Evolutionary conservation across 35 echinoderm and acorn worm genomes (phyloP), one percentile per base, ranked within the genome.

Genomic region (Diadema setosum): DNA sequence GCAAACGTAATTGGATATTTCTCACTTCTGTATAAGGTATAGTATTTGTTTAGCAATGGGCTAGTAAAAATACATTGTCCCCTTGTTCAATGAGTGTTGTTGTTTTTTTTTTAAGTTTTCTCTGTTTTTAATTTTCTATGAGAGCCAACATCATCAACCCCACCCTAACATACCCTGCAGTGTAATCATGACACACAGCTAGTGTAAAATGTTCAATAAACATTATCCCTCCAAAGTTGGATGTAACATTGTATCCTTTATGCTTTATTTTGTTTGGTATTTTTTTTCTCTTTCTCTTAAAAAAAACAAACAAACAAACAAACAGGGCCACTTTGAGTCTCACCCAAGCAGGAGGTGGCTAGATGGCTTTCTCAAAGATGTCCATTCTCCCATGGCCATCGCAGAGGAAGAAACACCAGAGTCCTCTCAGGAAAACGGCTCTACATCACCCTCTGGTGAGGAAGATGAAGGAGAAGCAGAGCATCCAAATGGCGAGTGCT

Each of bases 291-390:
- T 27, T 60, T 25, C 21, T 29, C 24, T 16, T 67, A 3, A 33
- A 29, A n/a, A n/a, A n/a, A n/a, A n/a, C n/a, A n/a, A n/a, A n/a
- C n/a, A n/a, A n/a, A n/a, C n/a, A n/a, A n/a, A n/a, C n/a, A n/a
- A 67, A 67, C 45, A 90, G 93, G 80, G 81, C 50, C 43, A 87
- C 26, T 86, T 91, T 83, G 70, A 81, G 70, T 42, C 60, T 20
- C 82, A 95, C 56, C 93, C 93, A 17, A 85, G 93, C 45, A 90
- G 93, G 39, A 45, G 46, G 73, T 95, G 93, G 93, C 84, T 95
- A 3, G 35, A 82, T 86, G 74, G 57, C 29, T 91, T 95, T 46
- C 75, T 95, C 20, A 50, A 80, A 0, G 85, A 73, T 67, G 15
- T 26, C 2, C 39, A 41, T 0, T 41, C 9, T 7, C 40, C 73